A percentile compares a stretch with the other conserved stretches of the same genome.
These are phyloP conservation scores for Aplochiton taeniatus DNA, from an alignment of 2,797 vertebrate genomes.

Conservation along the genomic window DNA sequence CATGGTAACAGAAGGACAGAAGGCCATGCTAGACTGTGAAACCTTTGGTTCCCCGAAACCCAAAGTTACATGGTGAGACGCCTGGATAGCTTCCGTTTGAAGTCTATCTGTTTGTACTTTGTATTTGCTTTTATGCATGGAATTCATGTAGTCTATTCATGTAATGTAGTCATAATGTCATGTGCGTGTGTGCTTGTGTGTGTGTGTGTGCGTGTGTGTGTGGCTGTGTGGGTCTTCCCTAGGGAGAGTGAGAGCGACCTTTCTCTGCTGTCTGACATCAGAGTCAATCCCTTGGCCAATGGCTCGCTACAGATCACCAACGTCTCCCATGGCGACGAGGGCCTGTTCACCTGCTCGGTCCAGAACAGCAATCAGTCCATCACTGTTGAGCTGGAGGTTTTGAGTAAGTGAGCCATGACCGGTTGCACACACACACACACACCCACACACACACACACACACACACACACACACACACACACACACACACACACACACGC, in stretches of 20 bases:
- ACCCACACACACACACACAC: constrained; percentile 1
- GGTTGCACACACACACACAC: not conserved
- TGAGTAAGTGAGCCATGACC: constrained; percentile 68
- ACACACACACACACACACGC: constrained; percentile 8
- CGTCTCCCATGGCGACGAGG: constrained; percentile 74
- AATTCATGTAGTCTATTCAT: no score
- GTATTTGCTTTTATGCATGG: no score
- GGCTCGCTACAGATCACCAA: constrained; percentile 81
- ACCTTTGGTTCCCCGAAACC: constrained; percentile 89
- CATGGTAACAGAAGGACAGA: constrained; percentile 76
- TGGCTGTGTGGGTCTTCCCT: constrained; percentile 37
- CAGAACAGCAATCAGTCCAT: constrained; percentile 75
- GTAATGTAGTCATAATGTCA: no score
- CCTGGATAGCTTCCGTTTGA: not conserved
- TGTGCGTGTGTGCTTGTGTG: not conserved
- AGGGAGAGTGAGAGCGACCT: constrained; percentile 63
- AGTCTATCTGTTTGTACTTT: no score
- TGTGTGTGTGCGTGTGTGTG: constrained; percentile 10
- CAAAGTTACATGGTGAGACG: constrained; percentile 82
- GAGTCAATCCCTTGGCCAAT: constrained; percentile 74
- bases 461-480: constrained; percentile 10
- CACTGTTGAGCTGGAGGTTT: constrained; percentile 78
- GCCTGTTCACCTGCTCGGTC: constrained; percentile 80
- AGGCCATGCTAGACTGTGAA: constrained; percentile 78
- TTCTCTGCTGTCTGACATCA: constrained; percentile 72